Evolutionary conservation across 2,113 vertebrate genomes (phyloP).

Genomic region (Xiphophorus couchianus): DNA sequence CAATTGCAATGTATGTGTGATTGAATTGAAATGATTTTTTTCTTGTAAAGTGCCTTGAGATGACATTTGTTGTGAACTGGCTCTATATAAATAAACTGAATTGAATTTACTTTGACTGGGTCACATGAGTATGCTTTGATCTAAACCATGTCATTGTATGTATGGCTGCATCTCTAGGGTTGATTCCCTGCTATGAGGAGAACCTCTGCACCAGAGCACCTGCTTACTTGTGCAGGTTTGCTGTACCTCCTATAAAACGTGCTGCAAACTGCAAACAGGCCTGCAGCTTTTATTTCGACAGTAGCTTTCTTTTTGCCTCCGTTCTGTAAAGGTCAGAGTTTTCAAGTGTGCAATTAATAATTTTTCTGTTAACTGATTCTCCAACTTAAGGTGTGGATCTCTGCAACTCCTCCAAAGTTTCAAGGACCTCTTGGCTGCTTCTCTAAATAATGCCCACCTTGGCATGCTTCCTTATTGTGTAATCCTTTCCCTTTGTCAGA

Average conservation of each 20-base stretch:
- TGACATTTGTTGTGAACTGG: too few relatives aligned
- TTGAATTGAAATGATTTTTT: too few relatives aligned
- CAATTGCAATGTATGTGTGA: too few relatives aligned
- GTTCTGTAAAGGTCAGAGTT: background rate
- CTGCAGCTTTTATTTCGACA: background rate
- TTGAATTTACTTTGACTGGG: background rate
- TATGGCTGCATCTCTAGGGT: background rate
- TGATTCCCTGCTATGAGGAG: background rate
- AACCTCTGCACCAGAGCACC: background rate
- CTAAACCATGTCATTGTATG: background rate
- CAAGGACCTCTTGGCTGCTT: too few relatives aligned
- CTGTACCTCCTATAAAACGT: background rate
- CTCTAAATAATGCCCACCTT: too few relatives aligned
- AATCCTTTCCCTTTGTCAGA: too few relatives aligned
- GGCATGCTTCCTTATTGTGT: too few relatives aligned
- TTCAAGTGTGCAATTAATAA: background rate
- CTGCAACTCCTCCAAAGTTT: too few relatives aligned
- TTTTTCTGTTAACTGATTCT: background rate
- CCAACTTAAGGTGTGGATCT: too few relatives aligned
- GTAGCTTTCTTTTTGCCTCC: background rate
- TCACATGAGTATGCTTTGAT: background rate
- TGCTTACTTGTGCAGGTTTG: background rate
- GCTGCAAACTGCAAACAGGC: background rate
- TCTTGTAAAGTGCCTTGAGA: too few relatives aligned
- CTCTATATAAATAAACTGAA: too few relatives aligned